Conservation (phyloP, 2,888 invertebrate species). For the Platycheirus rosarum region DNA sequence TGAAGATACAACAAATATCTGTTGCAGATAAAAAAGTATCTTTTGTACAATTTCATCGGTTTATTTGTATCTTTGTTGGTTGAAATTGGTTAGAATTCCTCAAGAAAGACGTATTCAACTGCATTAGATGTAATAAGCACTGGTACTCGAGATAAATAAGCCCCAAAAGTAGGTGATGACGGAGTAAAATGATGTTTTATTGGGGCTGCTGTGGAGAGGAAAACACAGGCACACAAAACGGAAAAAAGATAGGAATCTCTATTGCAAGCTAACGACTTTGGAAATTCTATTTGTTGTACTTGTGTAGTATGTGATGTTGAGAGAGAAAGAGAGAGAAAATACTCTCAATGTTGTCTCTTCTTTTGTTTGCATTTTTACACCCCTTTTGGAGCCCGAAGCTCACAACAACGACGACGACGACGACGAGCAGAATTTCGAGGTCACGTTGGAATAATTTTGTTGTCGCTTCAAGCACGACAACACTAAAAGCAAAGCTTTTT, state of each 20-base stretch:
- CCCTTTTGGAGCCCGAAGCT: conserved; percentile 64
- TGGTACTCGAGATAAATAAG: conserved; percentile 66
- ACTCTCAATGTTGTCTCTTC: conserved; percentile 25
- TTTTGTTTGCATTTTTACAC: conserved; percentile 65
- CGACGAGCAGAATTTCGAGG: conserved; percentile 25
- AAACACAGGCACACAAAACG: background rate
- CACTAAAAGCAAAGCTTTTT: conserved; percentile 25
- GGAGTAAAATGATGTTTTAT: conserved; percentile 23
- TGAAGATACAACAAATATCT: conserved; percentile 50
- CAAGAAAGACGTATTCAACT: conserved; percentile 54
- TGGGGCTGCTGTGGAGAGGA: background rate
- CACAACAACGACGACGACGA: conserved; percentile 4
- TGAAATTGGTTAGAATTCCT: conserved; percentile 46
- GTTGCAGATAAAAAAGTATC: conserved; percentile 61
- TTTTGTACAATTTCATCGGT: conserved; percentile 35
- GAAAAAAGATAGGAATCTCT: conserved; percentile 51
- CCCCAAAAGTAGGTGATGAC: conserved; percentile 72
- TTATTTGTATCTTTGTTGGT: conserved; percentile 39
- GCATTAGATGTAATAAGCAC: conserved; percentile 69
- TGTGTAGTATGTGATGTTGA: conserved; percentile 43
- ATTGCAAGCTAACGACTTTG: conserved; percentile 57
- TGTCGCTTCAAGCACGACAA: conserved; percentile 17
- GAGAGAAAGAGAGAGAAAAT: conserved; percentile 7
- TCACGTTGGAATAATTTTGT: conserved; percentile 10
- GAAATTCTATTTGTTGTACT: conserved; percentile 37